Evolutionary conservation across 2,113 vertebrate genomes (phyloP).

Genomic region (Odontophorus gujanensis): DNA sequence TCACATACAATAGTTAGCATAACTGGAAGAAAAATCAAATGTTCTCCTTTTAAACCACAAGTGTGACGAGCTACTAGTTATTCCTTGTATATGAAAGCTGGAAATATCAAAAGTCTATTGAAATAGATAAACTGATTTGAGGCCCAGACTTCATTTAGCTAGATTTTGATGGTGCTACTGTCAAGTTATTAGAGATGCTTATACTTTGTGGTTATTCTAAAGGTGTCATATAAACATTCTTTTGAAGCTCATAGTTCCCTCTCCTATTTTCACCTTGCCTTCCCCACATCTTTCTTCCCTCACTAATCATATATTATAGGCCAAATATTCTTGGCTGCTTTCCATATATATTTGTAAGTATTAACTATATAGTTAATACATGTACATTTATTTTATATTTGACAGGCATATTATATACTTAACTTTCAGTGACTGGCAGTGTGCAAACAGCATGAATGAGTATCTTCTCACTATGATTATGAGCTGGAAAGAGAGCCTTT

Average conservation of each 20-base stretch:
- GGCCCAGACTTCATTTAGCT: not conserved
- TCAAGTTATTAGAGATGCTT: not conserved
- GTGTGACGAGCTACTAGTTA: not conserved
- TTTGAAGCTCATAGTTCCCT: not conserved
- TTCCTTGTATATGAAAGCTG: not conserved
- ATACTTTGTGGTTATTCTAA: not conserved
- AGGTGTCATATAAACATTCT: not conserved
- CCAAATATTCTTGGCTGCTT: not conserved
- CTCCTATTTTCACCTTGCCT: not conserved
- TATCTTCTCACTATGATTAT: not conserved
- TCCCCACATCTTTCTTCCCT: not conserved
- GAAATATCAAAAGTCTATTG: not conserved
- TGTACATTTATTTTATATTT: slow-evolving; percentile 1
- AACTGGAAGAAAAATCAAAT: not conserved
- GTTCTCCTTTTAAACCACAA: not conserved
- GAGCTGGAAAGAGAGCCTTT: not conserved
- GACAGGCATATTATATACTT: not conserved
- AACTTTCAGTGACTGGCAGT: not conserved
- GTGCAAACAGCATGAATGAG: not conserved
- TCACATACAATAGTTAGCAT: not conserved
- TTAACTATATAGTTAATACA: not conserved
- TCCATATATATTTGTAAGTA: not conserved
- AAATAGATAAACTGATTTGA: not conserved
- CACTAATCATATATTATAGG: not conserved
- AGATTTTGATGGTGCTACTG: not conserved